Conservation (phyloP, 2,113 vertebrate species). For the Aleadryas rufinucha region DNA sequence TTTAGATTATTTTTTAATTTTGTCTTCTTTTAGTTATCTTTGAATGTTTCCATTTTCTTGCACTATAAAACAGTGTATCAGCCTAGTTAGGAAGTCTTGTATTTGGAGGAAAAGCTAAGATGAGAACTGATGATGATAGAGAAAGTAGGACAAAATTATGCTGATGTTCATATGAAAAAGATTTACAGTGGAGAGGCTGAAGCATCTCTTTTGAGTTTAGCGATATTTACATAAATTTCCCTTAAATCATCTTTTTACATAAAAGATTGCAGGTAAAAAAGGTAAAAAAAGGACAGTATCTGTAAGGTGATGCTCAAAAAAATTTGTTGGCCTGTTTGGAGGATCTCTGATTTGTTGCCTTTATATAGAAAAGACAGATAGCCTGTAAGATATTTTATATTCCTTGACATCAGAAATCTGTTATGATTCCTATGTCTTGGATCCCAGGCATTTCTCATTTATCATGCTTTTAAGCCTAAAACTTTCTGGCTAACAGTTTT, state of each 20-base stretch:
- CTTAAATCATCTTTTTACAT: neutral
- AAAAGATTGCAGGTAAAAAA: neutral
- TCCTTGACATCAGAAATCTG: neutral
- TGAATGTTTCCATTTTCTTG: neutral
- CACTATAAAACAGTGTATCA: neutral
- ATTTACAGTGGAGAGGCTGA: neutral
- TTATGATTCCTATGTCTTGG: neutral
- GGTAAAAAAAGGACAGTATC: neutral
- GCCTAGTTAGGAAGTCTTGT: neutral
- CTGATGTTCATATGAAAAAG: neutral
- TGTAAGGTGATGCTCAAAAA: neutral
- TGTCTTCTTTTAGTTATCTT: neutral
- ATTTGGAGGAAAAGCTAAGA: neutral
- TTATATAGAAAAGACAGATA: neutral
- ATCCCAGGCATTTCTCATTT: slow-evolving; percentile 8
- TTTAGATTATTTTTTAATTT: neutral
- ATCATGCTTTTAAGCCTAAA: slow-evolving; percentile 46
- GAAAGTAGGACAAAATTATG: neutral
- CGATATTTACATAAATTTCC: neutral
- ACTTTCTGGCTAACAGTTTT: slow-evolving; percentile 14
- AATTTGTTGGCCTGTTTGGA: neutral
- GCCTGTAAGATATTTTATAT: neutral
- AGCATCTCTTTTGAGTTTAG: neutral
- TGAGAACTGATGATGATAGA: neutral
- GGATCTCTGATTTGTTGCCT: neutral